phyloP scores from a whole-genome alignment of 2,888 invertebrate genomes.

The Heliconius erato region DNA sequence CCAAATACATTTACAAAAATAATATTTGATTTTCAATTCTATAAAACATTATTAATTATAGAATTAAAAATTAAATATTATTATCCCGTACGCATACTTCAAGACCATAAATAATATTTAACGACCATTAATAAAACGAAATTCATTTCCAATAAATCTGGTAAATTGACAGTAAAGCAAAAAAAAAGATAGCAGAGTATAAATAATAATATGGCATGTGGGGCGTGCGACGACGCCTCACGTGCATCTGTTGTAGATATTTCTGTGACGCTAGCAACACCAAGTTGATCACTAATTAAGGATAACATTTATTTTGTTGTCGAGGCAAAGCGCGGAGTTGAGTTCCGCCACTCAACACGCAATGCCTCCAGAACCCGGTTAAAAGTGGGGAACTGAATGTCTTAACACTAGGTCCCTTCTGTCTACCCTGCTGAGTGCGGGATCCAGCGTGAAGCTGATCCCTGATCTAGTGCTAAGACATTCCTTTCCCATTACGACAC shows the following conservation, averaged over 20 bases:
- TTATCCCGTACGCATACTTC: not conserved
- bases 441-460: too few species aligned
- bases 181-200: slow-evolving; percentile 29
- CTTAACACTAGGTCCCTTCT: too few species aligned
- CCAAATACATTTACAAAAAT: not conserved
- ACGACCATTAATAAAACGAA: slow-evolving; percentile 11
- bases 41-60: not conserved
- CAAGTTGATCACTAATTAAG: slow-evolving; percentile 23
- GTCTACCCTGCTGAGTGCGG: too few species aligned
- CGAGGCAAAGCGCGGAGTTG: too few species aligned
- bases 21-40: too few species aligned
- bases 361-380: too few species aligned
- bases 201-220: slow-evolving; percentile 41
- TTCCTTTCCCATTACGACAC: too few species aligned
- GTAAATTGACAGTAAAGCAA: slow-evolving; percentile 21
- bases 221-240: slow-evolving; percentile 33
- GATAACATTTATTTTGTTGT: not conserved
- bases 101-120: slow-evolving; percentile 16
- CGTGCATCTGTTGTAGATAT: slow-evolving; percentile 43
- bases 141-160: slow-evolving; percentile 30
- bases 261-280: slow-evolving; percentile 34
- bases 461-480: too few species aligned
- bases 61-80: not conserved
- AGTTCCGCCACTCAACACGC: too few species aligned
- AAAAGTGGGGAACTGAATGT: too few species aligned